Evolutionary conservation across 2,113 vertebrate species (phyloP), one percentile per base, ranked within the genome.

Genomic region (Patagioenas fasciata): DNA sequence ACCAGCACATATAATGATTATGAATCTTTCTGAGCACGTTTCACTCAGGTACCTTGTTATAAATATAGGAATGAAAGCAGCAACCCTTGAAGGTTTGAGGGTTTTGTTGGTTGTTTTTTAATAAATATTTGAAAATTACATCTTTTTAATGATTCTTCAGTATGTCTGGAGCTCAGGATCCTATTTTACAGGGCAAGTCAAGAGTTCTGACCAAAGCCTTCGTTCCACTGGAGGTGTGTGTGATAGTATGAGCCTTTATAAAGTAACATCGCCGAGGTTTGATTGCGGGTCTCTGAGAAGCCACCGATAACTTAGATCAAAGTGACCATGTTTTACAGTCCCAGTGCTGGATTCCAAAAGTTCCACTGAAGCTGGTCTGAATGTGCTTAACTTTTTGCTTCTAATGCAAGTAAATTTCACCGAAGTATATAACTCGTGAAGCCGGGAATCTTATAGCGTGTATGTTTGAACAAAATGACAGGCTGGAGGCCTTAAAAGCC

Each of bases 381-480:
- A 29, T 3, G 36, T 6, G 36, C 44, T 84, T 66, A 26, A 15
- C 11, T 65, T 80, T 75, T 60, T 54, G 13, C 61, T 89, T 44
- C 47, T 40, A 48, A 57, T 4, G 38, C 57, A 54, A 34, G 71
- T 15, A 15, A 34, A 53, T 82, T 56, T 28, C 67, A 24, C 32
- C 4, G 48, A 50, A 40, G 38, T 53, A 12, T 32, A 5, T 6
- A 47, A 1, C 32, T 42, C 5, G 36, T 20, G 64, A 25, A 7
- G 9, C 19, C 60, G 16, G 15, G 40, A 48, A 18, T 66, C 36
- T 42, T 16, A 38, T 17, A 74, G 61, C 26, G 10, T 0, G 29
- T 20, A 31, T 3, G 0, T 36, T 40, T 15, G 79, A 83, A 82
- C 71, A 10, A 3, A 0, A 1, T 2, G 9, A 10, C 7, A 16